Conservation (phyloP, 2,797 vertebrate species). For the Steatocranus sp. region DNA sequence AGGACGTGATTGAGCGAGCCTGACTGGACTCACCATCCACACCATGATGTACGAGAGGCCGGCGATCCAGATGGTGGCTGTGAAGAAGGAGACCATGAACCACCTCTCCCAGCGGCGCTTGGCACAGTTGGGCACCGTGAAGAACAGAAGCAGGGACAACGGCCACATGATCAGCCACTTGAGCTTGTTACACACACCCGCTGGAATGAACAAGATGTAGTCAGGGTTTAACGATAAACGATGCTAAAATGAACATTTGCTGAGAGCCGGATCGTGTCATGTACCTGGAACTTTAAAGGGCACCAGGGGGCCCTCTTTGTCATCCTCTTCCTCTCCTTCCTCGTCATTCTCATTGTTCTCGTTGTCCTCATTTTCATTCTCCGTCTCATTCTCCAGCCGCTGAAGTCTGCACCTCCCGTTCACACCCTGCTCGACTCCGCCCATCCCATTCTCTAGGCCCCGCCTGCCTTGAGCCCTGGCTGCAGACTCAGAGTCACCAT, state of each 20-base stretch:
- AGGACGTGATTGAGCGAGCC: accelerated
- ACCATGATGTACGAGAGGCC: conserved; percentile 95
- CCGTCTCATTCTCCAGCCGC: conserved; percentile 74
- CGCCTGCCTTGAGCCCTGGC: conserved; percentile 81
- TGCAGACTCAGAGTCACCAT: conserved; percentile 84
- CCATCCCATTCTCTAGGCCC: conserved; percentile 84
- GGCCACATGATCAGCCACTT: conserved; percentile 91
- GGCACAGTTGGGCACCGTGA: conserved; percentile 92
- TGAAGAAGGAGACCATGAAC: conserved; percentile 90
- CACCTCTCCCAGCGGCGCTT: conserved; percentile 89
- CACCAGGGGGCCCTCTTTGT: conserved; percentile 78
- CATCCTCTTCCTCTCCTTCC: conserved; percentile 78
- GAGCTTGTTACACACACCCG: conserved; percentile 78
- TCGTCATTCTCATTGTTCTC: conserved; percentile 83
- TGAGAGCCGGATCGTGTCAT: accelerated
- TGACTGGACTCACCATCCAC: conserved; percentile 86
- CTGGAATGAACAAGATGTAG: conserved; percentile 50
- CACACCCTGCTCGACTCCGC: conserved; percentile 69
- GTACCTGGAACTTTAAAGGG: conserved; percentile 86
- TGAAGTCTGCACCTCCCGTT: conserved; percentile 68
- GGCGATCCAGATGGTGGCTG: conserved; percentile 91
- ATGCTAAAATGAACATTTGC: accelerated
- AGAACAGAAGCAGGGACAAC: conserved; percentile 85
- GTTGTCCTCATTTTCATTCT: conserved; percentile 84
- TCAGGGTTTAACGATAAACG: accelerated